Conservation (phyloP, 64 coral and sea anemone genomes). For the Exaiptasia diaphana region DNA sequence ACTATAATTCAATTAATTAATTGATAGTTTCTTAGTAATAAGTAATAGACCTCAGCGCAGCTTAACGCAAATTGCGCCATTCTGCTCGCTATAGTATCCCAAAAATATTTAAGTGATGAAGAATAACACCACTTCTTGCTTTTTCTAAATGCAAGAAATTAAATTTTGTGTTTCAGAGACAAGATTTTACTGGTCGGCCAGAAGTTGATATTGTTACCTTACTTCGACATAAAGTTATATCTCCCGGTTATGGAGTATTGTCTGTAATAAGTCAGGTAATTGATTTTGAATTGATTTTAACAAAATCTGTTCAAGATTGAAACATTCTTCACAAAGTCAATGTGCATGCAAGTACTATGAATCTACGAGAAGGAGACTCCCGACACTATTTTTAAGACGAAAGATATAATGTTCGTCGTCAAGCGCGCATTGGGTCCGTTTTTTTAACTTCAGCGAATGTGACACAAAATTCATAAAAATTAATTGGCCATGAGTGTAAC, state of each 20-base stretch:
- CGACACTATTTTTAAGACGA: neutral
- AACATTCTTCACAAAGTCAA: neutral
- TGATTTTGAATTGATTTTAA: neutral
- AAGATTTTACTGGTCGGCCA: neutral
- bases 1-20: no score
- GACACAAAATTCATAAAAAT: neutral
- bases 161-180: no score
- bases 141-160: no score
- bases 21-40: no score
- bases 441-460: neutral
- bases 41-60: no score
- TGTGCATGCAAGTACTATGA: neutral
- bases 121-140: no score
- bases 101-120: no score
- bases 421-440: neutral
- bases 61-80: no score
- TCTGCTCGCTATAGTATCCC: no score
- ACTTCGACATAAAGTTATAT: conserved; percentile 39
- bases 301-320: neutral
- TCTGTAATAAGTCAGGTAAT: conserved; percentile 57
- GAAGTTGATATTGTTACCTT: conserved; percentile 46
- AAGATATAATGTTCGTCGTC: neutral
- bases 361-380: neutral
- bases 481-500: no score
- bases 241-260: conserved; percentile 61